Percentiles rank a stretch among this genome's conserved stretches.
phyloP scores from a whole-genome alignment of 2,888 invertebrate species.

The Heliconius sara region DNA sequence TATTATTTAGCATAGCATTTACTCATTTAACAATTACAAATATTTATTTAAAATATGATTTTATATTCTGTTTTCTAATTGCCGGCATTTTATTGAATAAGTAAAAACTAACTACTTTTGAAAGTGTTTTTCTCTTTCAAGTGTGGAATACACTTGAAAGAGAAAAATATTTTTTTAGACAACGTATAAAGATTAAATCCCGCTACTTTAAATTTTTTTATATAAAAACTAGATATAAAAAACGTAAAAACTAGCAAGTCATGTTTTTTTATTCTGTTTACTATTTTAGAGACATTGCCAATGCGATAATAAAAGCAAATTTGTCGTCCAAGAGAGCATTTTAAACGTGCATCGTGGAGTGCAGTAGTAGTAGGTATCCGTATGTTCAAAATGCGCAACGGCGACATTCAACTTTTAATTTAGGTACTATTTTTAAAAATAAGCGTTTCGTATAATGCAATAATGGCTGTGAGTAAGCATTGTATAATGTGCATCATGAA shows the following conservation, averaged over 20 bases:
- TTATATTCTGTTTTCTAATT: neutral
- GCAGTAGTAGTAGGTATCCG: neutral
- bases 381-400: neutral
- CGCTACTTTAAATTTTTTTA: too few species aligned
- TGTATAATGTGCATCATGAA: neutral
- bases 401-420: neutral
- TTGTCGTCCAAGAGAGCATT: neutral
- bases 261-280: neutral
- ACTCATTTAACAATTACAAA: too few species aligned
- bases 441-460: neutral
- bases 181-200: too few species aligned
- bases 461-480: neutral
- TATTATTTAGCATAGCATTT: too few species aligned
- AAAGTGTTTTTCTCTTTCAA: too few species aligned
- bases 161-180: too few species aligned
- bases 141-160: too few species aligned
- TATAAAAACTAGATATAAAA: too few species aligned
- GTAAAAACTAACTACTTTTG: neutral
- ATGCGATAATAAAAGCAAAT: neutral
- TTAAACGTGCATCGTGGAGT: neutral
- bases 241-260: neutral
- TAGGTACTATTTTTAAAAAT: constrained; percentile 3
- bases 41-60: too few species aligned
- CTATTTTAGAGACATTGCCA: neutral
- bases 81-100: neutral